phyloP scores from a whole-genome alignment of 2,113 vertebrate genomes.

The Indri indri region DNA sequence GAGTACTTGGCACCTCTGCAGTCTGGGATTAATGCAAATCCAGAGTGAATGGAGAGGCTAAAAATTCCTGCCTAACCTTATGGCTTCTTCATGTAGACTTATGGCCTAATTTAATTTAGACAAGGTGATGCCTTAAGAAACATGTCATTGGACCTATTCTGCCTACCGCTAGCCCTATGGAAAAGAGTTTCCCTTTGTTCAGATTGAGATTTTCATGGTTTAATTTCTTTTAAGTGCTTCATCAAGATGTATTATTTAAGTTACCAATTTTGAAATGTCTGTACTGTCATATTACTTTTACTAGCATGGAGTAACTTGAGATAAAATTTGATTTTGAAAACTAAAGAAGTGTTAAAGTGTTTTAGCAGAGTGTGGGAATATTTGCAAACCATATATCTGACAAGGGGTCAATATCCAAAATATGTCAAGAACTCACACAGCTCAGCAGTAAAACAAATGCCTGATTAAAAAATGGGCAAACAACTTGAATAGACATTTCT shows the following conservation, averaged over 20 bases:
- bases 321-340: not conserved
- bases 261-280: not conserved
- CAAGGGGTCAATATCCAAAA: not conserved
- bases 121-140: not conserved
- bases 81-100: not conserved
- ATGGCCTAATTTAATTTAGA: not conserved
- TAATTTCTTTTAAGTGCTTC: not conserved
- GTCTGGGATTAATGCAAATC: not conserved
- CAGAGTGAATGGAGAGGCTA: not conserved
- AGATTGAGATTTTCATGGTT: not conserved
- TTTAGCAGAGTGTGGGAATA: not conserved
- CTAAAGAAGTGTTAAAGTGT: not conserved
- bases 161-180: not conserved
- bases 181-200: not conserved
- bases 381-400: not conserved
- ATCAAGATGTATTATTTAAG: not conserved
- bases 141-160: not conserved
- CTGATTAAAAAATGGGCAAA: not conserved
- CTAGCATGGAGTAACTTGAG: not conserved
- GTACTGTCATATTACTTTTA: not conserved
- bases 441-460: not conserved
- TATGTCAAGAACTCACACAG: not conserved
- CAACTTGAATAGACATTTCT: not conserved
- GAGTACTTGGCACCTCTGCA: not conserved
- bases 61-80: not conserved